Evolutionary conservation across 2,113 vertebrate genomes (phyloP).

Genomic region (Steatornis caripensis): DNA sequence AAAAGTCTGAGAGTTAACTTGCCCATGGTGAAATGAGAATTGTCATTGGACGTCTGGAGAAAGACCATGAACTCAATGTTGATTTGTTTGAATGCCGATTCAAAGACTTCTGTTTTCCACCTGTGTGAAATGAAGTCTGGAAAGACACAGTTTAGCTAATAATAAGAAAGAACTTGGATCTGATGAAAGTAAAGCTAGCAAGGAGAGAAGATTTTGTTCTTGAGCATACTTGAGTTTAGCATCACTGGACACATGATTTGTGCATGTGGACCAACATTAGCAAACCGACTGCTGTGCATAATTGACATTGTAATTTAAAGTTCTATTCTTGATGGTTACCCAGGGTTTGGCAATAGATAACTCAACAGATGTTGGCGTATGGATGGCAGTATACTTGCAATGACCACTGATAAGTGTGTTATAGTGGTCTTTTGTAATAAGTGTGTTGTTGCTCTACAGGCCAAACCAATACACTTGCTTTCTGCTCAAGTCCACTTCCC

Average conservation of each 20-base stretch:
- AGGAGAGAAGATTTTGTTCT: background rate
- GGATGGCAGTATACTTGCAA: background rate
- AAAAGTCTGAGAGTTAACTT: background rate
- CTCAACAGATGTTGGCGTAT: background rate
- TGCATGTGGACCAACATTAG: background rate
- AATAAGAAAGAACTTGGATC: background rate
- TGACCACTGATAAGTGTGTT: background rate
- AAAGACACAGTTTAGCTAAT: background rate
- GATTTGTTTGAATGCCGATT: too few species aligned
- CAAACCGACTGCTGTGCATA: background rate
- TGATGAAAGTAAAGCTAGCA: background rate
- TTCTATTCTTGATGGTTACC: background rate
- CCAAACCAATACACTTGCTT: background rate
- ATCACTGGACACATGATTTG: fast-evolving
- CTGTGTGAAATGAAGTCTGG: background rate
- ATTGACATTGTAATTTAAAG: background rate
- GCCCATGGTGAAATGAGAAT: background rate
- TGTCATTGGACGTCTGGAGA: fast-evolving
- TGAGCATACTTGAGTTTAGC: background rate
- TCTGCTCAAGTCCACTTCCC: background rate
- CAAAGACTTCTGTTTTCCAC: background rate
- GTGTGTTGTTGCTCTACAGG: background rate
- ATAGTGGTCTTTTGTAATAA: background rate
- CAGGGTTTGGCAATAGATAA: background rate
- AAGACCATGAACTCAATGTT: background rate